phyloP scores from a whole-genome alignment of 2,797 vertebrate species.

The Karalla daura region DNA sequence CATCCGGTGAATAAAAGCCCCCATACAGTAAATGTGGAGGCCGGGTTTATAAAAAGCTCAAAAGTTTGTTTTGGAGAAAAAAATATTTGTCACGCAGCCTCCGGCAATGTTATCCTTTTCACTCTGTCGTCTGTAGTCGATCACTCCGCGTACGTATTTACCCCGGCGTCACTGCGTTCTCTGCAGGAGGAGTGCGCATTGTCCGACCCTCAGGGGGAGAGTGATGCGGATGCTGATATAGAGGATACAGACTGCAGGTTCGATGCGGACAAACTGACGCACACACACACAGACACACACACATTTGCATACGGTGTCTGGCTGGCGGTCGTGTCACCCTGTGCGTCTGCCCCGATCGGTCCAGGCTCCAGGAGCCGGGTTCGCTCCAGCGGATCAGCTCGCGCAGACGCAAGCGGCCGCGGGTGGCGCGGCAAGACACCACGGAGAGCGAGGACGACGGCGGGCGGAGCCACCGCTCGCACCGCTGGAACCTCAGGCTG shows the following conservation, averaged over 20 bases:
- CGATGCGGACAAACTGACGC: background rate
- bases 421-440: slow-evolving; percentile 83
- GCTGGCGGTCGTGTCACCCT: slow-evolving; percentile 18
- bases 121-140: background rate
- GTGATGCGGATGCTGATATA: slow-evolving; percentile 86
- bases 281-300: background rate
- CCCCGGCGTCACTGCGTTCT: background rate
- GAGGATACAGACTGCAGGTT: slow-evolving; percentile 86
- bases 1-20: slow-evolving; percentile 26
- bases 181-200: slow-evolving; percentile 81
- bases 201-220: slow-evolving; percentile 85
- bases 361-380: slow-evolving; percentile 79
- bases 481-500: slow-evolving; percentile 85
- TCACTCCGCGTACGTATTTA: background rate
- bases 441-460: slow-evolving; percentile 87
- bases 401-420: slow-evolving; percentile 80
- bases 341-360: slow-evolving; percentile 7
- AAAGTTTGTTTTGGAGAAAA: background rate
- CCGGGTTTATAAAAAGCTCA: background rate
- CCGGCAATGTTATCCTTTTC: background rate
- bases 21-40: background rate
- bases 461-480: slow-evolving; percentile 75
- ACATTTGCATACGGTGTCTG: background rate
- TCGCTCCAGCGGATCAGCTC: slow-evolving; percentile 86
- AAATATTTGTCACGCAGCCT: background rate